These are phyloP conservation scores for Drosophila austrosaltans DNA, from an alignment of 2,888 invertebrate genomes.

Conservation along the genomic window DNA sequence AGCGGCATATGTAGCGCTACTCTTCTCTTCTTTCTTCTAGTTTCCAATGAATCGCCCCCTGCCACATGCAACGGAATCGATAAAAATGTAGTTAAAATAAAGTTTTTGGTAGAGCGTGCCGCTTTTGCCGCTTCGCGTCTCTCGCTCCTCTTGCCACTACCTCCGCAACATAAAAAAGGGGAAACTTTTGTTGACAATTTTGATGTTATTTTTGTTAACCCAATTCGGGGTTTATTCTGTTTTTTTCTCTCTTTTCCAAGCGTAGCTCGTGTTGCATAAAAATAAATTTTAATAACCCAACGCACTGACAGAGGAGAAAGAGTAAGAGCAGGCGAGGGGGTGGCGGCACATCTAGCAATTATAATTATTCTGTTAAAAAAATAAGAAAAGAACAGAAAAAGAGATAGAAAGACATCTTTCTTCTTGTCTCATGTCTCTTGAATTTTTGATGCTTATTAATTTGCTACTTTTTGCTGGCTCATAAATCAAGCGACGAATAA, in stretches of 20 bases:
- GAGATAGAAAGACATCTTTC: slow-evolving; percentile 28
- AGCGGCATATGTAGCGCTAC: slow-evolving; percentile 33
- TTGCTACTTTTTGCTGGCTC: slow-evolving; percentile 51
- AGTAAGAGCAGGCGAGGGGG: neutral
- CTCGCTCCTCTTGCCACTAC: neutral
- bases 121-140: slow-evolving; percentile 16
- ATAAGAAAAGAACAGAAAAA: neutral
- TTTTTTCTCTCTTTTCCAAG: slow-evolving; percentile 12
- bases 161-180: slow-evolving; percentile 47
- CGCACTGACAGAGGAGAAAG: slow-evolving; percentile 11
- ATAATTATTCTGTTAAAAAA: slow-evolving; percentile 34
- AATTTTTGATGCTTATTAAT: slow-evolving; percentile 66
- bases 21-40: slow-evolving; percentile 27
- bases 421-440: slow-evolving; percentile 27
- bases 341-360: slow-evolving; percentile 36
- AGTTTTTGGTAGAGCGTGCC: slow-evolving; percentile 50
- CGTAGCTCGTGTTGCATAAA: slow-evolving; percentile 53
- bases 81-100: slow-evolving; percentile 70
- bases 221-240: slow-evolving; percentile 17
- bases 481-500: slow-evolving; percentile 53
- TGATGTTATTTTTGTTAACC: slow-evolving; percentile 44
- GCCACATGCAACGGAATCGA: slow-evolving; percentile 52
- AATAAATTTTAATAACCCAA: slow-evolving; percentile 53
- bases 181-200: slow-evolving; percentile 48
- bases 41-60: slow-evolving; percentile 57